Base-by-base conservation (phyloP, 2,888 invertebrate species). In the Rhodophaea formosa region DNA sequence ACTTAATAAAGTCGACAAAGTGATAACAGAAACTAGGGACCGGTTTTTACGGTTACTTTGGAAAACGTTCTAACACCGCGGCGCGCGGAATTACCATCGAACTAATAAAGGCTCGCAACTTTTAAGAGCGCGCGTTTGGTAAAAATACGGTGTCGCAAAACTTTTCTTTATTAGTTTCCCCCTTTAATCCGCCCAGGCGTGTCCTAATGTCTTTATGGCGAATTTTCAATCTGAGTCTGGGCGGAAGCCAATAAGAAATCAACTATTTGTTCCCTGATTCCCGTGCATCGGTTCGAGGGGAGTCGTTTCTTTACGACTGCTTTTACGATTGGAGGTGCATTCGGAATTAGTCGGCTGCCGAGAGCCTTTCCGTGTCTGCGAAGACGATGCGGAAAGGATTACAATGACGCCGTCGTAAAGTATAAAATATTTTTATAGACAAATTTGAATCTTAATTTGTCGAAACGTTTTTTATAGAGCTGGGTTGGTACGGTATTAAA, bases 281-380 rank as follows among this genome's bases (percentile, higher is more conserved):
- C 72, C 83, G 86, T 86, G 89, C 89, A 88, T 86, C 84, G 81
- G 82, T 81, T 82, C 76, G 82, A 83, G 84, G 89, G 88, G 87
- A 80, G 79, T 80, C 83, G 84, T 73, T 88, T 86, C 89, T 91
- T 91, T 91, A 91, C 89, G 91, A 88, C 88, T 88, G 80, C 86
- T 90, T 91, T 91, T 91, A 91, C 90, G 89, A 90, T 88, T 89
- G 86, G 83, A 89, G 89, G 88, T 91, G 90, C 91, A 91, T 91
- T 89, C 84, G 81, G 81, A 90, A 91, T 91, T 89, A 90, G 88
- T 82, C 79, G 78, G 77, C 79, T 79, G 75, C 74, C 82, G 77
- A 89, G 80, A 89, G 89, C 88, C 78, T 90, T 91, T 89, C 77
- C 88, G 81, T 90, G 89, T 90, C 86, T 86, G 68, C 79, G 69